Percentiles rank a stretch among this genome's conserved stretches.
Conservation (phyloP, 2,888 invertebrate species). For the Cacoxenus indagator region DNA sequence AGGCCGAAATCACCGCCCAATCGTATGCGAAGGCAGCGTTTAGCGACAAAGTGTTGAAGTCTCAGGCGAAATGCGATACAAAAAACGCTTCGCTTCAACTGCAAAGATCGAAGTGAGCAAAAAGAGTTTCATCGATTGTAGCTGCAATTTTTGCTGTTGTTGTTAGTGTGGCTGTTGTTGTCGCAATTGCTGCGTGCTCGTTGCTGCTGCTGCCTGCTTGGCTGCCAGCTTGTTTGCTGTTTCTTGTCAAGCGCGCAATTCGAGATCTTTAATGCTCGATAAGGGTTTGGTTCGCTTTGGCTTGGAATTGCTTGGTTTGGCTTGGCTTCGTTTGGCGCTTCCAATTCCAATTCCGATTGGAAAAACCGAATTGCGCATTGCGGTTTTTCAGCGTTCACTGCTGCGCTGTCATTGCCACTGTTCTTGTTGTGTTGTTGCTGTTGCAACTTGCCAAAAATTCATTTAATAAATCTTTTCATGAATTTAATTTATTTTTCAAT, state of each 20-base stretch:
- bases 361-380: slow-evolving; percentile 16
- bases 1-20: slow-evolving; percentile 33
- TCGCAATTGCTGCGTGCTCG: too few species aligned
- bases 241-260: slow-evolving; percentile 22
- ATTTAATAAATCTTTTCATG: slow-evolving; percentile 58
- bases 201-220: slow-evolving; percentile 15
- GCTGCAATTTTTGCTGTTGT: slow-evolving; percentile 3
- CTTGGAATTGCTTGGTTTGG: too few species aligned
- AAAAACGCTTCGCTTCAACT: background rate
- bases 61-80: slow-evolving; percentile 31
- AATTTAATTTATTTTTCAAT: slow-evolving; percentile 58
- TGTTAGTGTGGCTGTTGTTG: too few species aligned
- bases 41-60: background rate
- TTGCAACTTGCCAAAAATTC: slow-evolving; percentile 46
- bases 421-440: slow-evolving; percentile 20
- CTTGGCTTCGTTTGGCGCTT: too few species aligned
- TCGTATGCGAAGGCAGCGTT: too few species aligned
- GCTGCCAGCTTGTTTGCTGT: slow-evolving; percentile 29
- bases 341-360: slow-evolving; percentile 29
- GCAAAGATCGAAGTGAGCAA: background rate
- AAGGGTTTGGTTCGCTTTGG: too few species aligned
- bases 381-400: slow-evolving; percentile 4
- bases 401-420: slow-evolving; percentile 21
- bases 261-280: slow-evolving; percentile 48
- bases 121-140: slow-evolving; percentile 8